Base-by-base conservation (phyloP, 2,888 invertebrate genomes). In the Chirona hameri region DNA sequence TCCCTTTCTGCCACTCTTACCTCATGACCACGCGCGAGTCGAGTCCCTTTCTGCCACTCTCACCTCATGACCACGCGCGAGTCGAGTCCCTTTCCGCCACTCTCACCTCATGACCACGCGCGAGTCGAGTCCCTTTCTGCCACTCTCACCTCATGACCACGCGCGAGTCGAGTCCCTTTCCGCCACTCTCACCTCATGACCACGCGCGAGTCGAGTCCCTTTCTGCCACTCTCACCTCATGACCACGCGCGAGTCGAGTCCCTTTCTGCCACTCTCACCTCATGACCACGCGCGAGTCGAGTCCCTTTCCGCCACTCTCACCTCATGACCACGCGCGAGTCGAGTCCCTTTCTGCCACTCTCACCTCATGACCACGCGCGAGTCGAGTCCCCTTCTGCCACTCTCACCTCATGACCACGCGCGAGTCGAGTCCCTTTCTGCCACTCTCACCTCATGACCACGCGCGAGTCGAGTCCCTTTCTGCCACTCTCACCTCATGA, bases 151-250 rank as follows among this genome's bases (percentile, higher is more conserved):
- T 94, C 82, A 96, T 88, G 81, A 96, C 88, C 10, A 96, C 92
- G 84, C 93, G 92, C 88, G 94, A 94, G 0, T 92, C 91, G 9
- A 91, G 92, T 0, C 94, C 95, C 7, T 94, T n/a, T n/a, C n/a
- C n/a, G n/a, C n/a, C n/a, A n/a, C n/a, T n/a, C n/a, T n/a, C n/a
- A 88, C 88, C 88, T 94, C 82, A 96, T 88, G 81, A 96, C 88
- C 10, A 96, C 92, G 84, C 93, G 92, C 88, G 94, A 94, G 0
- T 92, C 91, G 9, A 91, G 92, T 0, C 94, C 95, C 7, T 94
- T n/a, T n/a, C n/a, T n/a, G n/a, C n/a, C n/a, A n/a, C n/a, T n/a
- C n/a, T n/a, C n/a, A 88, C 88, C 88, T 94, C 82, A 96, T 88
- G 81, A 96, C 88, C 10, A 96, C 92, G 84, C 93, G 92, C 88